phyloP scores from a whole-genome alignment of 2,888 invertebrate species.

The Pilophorus perplexus region DNA sequence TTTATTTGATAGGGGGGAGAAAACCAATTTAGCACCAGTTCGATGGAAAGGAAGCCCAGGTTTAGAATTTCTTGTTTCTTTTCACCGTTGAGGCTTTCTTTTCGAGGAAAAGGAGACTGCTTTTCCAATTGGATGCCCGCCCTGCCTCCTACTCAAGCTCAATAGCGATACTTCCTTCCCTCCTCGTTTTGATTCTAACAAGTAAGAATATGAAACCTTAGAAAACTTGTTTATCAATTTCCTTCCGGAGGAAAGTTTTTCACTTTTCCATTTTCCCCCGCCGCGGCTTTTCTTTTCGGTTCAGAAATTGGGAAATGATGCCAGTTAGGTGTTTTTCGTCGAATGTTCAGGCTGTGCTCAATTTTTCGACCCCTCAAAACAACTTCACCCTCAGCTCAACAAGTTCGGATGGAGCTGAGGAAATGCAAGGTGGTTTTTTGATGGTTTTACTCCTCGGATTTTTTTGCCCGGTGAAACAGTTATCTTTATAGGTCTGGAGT shows the following conservation, averaged over 20 bases:
- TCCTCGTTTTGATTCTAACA: too few species aligned
- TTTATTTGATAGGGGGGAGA: neutral
- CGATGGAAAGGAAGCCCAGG: slow-evolving; percentile 10
- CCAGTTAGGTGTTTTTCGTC: slow-evolving; percentile 7
- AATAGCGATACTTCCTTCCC: slow-evolving; percentile 5
- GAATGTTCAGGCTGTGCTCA: neutral
- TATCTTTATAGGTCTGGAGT: slow-evolving; percentile 13
- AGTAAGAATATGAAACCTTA: slow-evolving; percentile 33
- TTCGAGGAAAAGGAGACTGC: neutral
- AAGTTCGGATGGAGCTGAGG: neutral
- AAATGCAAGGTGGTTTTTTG: slow-evolving; percentile 4
- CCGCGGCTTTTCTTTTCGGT: neutral
- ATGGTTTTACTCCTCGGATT: too few species aligned
- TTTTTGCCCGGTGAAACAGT: too few species aligned
- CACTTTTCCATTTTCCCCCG: slow-evolving; percentile 4
- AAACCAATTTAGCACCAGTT: slow-evolving; percentile 21
- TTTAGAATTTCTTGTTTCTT: slow-evolving; percentile 10
- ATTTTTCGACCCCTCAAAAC: neutral
- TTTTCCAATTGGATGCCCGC: slow-evolving; percentile 7
- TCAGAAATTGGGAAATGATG: slow-evolving; percentile 13
- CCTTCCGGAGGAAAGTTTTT: slow-evolving; percentile 20
- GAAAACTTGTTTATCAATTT: slow-evolving; percentile 35
- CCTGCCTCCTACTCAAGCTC: slow-evolving; percentile 2
- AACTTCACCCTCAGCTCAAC: slow-evolving; percentile 15
- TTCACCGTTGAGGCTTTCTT: too few species aligned